Percentiles rank a stretch among this genome's conserved stretches.
phyloP scores from a whole-genome alignment of 2,888 invertebrate genomes.

The Aradus depressus region DNA sequence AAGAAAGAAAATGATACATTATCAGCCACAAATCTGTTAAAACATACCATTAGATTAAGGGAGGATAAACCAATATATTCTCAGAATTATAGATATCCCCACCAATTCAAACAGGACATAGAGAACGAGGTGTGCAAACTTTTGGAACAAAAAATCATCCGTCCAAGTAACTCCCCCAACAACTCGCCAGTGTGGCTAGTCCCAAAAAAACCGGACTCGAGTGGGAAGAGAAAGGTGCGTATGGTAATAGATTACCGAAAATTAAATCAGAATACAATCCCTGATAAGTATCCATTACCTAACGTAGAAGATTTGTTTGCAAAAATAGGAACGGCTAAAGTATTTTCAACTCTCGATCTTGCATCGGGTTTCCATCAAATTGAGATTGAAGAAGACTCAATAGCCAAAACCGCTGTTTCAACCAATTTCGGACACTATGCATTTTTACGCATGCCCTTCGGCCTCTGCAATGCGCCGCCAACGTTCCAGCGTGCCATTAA shows the following conservation, averaged over 20 bases:
- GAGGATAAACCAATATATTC: slow-evolving; percentile 20
- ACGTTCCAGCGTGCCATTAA: slow-evolving; percentile 18
- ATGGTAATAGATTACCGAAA: slow-evolving; percentile 18
- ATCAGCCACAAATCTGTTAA: slow-evolving; percentile 9
- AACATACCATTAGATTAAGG: slow-evolving; percentile 18
- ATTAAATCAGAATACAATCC: slow-evolving; percentile 17
- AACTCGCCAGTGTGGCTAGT: slow-evolving; percentile 9
- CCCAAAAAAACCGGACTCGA: slow-evolving; percentile 13
- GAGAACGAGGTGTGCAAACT: slow-evolving; percentile 14
- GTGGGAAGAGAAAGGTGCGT: slow-evolving; percentile 12
- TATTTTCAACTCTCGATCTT: slow-evolving; percentile 6
- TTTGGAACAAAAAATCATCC: slow-evolving; percentile 18
- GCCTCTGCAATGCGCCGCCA: slow-evolving; percentile 15
- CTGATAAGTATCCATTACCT: slow-evolving; percentile 18
- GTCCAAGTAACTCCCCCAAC: slow-evolving; percentile 11
- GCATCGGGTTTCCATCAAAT: slow-evolving; percentile 15
- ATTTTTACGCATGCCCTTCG: slow-evolving; percentile 14
- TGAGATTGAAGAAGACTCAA: slow-evolving; percentile 7
- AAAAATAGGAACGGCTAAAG: slow-evolving; percentile 17
- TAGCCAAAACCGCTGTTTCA: slow-evolving; percentile 16
- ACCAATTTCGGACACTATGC: too few species aligned
- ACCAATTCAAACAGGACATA: slow-evolving; percentile 15
- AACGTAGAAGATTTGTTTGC: slow-evolving; percentile 17
- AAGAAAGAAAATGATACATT: slow-evolving; percentile 11
- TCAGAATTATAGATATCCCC: slow-evolving; percentile 20